Percentiles rank a stretch among this genome's conserved stretches.
phyloP scores from a whole-genome alignment of 2,113 vertebrate species.

The Coptodon bakossiorum region DNA sequence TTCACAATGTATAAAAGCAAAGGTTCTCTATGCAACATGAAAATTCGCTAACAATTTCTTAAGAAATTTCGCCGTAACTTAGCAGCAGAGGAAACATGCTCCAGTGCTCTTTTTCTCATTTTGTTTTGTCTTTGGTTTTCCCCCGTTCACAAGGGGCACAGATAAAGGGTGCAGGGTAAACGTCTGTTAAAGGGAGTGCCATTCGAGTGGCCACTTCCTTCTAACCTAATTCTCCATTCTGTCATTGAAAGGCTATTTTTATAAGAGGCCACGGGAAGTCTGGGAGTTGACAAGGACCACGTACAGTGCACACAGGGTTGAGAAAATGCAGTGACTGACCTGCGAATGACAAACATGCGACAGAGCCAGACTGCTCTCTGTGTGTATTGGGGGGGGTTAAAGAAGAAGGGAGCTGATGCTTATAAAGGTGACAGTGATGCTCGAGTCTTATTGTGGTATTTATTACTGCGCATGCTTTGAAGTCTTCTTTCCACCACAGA shows the following conservation, averaged over 20 bases:
- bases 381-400: background rate
- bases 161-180: conserved; percentile 14
- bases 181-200: conserved; percentile 51
- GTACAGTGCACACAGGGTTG: background rate
- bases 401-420: background rate
- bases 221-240: conserved; percentile 62
- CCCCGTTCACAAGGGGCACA: background rate
- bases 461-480: background rate
- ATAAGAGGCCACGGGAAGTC: conserved; percentile 64
- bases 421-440: background rate
- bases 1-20: background rate
- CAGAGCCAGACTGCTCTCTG: background rate
- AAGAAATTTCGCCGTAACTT: background rate
- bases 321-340: background rate
- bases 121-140: background rate
- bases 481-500: background rate
- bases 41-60: background rate
- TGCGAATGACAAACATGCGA: background rate
- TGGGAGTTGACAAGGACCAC: conserved; percentile 38
- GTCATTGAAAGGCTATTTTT: conserved; percentile 74
- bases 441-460: background rate
- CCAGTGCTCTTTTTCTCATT: background rate
- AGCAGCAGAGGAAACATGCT: background rate
- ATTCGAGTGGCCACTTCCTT: conserved; percentile 57
- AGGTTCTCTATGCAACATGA: background rate